Conservation (phyloP, 2,888 invertebrate genomes). For the Labia minor region DNA sequence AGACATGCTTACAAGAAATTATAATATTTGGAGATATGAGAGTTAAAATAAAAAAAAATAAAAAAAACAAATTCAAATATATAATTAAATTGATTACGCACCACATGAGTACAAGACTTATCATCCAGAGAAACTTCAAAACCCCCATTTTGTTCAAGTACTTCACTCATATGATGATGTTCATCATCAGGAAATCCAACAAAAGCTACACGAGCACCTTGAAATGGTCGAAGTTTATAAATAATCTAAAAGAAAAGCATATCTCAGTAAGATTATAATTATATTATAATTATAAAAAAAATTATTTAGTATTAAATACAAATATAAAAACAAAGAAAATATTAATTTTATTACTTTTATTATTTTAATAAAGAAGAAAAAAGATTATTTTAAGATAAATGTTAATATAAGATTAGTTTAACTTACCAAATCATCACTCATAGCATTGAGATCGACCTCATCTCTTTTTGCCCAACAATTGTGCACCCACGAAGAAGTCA, state of each 20-base stretch:
- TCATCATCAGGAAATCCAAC: slow-evolving; percentile 84
- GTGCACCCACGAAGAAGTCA: slow-evolving; percentile 79
- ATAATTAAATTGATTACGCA: slow-evolving; percentile 43
- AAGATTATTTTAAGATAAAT: neutral
- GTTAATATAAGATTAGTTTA: too few species aligned
- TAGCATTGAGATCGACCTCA: slow-evolving; percentile 57
- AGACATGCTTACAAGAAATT: neutral
- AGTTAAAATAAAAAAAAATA: slow-evolving; percentile 15
- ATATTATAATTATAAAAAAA: too few species aligned
- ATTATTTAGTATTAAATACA: slow-evolving; percentile 5
- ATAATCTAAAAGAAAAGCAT: slow-evolving; percentile 48
- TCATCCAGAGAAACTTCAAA: slow-evolving; percentile 66
- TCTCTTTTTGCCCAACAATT: slow-evolving; percentile 74
- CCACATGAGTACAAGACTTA: slow-evolving; percentile 81
- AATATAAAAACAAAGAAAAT: neutral
- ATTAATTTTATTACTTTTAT: neutral
- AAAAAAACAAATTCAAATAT: neutral
- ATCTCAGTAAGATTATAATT: too few species aligned
- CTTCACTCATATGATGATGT: slow-evolving; percentile 82
- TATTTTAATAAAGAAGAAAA: too few species aligned
- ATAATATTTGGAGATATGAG: slow-evolving; percentile 19
- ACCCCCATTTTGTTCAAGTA: slow-evolving; percentile 77
- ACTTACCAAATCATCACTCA: slow-evolving; percentile 46
- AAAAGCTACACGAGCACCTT: slow-evolving; percentile 77
- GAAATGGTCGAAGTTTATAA: slow-evolving; percentile 76